Conservation (phyloP, 2,797 vertebrate genomes). For the Hyperoplus lanceolatus region DNA sequence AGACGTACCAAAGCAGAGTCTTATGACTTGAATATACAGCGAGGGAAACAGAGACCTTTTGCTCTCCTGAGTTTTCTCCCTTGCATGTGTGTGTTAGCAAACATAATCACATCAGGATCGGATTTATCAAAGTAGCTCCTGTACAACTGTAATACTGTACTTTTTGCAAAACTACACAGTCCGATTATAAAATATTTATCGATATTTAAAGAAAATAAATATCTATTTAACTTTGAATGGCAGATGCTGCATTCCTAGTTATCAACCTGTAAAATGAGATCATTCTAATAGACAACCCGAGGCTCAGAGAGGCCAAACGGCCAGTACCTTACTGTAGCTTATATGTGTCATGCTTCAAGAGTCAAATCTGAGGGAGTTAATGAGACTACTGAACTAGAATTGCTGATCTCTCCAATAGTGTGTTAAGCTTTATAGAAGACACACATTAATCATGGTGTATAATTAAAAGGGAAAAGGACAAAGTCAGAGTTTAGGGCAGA, state of each 20-base stretch:
- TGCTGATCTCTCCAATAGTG: neutral
- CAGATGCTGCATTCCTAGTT: conserved; percentile 42
- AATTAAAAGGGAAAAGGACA: conserved; percentile 1
- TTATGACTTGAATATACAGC: conserved; percentile 57
- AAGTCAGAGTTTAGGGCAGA: conserved; percentile 16
- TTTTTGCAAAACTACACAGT: too few relatives aligned
- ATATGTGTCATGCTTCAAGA: conserved; percentile 60
- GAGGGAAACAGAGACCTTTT: conserved; percentile 29
- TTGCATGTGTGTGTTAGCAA: conserved; percentile 19
- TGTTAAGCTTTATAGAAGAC: neutral
- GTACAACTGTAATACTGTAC: too few relatives aligned
- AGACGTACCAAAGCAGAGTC: conserved; percentile 60
- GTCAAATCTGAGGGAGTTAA: conserved; percentile 50
- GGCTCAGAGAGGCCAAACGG: conserved; percentile 58
- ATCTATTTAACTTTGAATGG: conserved; percentile 33
- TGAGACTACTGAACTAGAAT: neutral
- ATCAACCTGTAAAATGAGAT: conserved; percentile 37
- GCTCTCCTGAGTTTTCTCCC: conserved; percentile 10
- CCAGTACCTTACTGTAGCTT: conserved; percentile 66
- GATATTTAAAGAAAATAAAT: neutral
- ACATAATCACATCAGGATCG: conserved; percentile 35
- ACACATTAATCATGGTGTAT: neutral
- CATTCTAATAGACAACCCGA: conserved; percentile 39
- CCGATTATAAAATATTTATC: too few relatives aligned
- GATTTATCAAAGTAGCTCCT: neutral